phyloP scores from a whole-genome alignment of 2,888 invertebrate genomes.

The Seira sanloemensis region DNA sequence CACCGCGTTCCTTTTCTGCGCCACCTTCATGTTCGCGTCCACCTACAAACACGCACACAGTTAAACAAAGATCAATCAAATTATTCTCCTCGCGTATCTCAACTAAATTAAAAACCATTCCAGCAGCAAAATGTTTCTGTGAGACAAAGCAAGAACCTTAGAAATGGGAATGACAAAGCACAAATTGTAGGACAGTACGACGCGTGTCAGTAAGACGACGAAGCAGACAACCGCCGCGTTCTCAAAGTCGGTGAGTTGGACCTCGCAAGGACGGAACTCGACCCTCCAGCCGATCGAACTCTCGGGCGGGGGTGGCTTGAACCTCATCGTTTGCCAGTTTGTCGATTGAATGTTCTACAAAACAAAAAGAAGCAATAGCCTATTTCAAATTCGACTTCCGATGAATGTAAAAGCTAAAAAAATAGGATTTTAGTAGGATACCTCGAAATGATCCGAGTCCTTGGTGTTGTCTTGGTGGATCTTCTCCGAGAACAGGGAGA shows the following conservation, averaged over 20 bases:
- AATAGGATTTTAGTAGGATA: constrained; percentile 75
- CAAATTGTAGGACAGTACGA: constrained; percentile 96
- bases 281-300: constrained; percentile 99
- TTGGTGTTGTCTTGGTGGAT: constrained; percentile 93
- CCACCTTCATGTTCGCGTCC: constrained; percentile 97
- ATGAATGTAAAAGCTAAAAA: no score
- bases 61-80: background rate
- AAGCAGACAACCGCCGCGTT: constrained; percentile 99
- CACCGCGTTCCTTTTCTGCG: constrained; percentile 93
- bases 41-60: constrained; percentile 78
- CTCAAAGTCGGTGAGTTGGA: constrained; percentile 99
- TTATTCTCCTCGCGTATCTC: no score
- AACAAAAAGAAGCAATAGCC: no score
- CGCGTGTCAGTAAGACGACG: constrained; percentile 95
- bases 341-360: constrained; percentile 97
- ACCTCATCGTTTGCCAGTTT: constrained; percentile 99
- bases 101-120: background rate
- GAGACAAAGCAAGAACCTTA: constrained; percentile 80
- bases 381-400: no score
- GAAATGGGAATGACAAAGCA: constrained; percentile 98
- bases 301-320: constrained; percentile 98
- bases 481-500: constrained; percentile 96
- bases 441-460: constrained; percentile 99
- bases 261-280: constrained; percentile 98
- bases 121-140: constrained; percentile 3